Percentiles rank a stretch among this genome's conserved stretches.
Conservation (phyloP, 1,140 invertebrate genomes). For the Euborellia annulipes region DNA sequence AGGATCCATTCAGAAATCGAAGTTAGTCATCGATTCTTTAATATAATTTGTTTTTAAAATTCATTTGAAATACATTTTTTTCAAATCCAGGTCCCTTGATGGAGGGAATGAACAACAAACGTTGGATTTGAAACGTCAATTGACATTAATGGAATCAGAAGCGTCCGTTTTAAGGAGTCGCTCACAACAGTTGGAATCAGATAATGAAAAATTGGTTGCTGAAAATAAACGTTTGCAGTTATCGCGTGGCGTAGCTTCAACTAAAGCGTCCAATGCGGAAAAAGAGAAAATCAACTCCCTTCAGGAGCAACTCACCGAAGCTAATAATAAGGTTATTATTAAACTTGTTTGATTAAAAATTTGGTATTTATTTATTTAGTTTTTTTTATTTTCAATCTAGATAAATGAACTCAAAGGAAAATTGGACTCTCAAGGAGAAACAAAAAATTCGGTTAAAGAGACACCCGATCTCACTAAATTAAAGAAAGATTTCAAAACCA, state of each 20-base stretch:
- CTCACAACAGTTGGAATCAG: constrained; percentile 45
- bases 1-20: constrained; percentile 37
- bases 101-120: constrained; percentile 37
- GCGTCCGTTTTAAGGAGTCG: constrained; percentile 43
- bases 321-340: constrained; percentile 30
- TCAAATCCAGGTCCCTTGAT: constrained; percentile 37
- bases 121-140: constrained; percentile 50
- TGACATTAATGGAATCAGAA: constrained; percentile 59
- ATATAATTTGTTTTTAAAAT: too few species aligned
- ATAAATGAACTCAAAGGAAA: constrained; percentile 37
- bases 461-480: constrained; percentile 31
- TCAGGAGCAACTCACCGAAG: constrained; percentile 45
- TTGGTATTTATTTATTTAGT: too few species aligned
- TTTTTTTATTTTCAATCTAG: constrained; percentile 5
- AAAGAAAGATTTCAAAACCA: constrained; percentile 15
- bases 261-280: constrained; percentile 30
- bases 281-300: constrained; percentile 42
- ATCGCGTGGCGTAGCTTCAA: constrained; percentile 31
- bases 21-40: constrained; percentile 28
- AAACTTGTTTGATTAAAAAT: neutral
- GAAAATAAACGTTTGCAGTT: constrained; percentile 54
- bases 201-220: constrained; percentile 52
- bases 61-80: constrained; percentile 2
- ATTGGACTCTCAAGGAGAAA: neutral
- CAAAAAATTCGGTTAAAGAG: constrained; percentile 22